These are phyloP conservation scores for Scolopax bukidnonensis DNA, from an alignment of 2,797 vertebrate genomes.

Conservation along the genomic window DNA sequence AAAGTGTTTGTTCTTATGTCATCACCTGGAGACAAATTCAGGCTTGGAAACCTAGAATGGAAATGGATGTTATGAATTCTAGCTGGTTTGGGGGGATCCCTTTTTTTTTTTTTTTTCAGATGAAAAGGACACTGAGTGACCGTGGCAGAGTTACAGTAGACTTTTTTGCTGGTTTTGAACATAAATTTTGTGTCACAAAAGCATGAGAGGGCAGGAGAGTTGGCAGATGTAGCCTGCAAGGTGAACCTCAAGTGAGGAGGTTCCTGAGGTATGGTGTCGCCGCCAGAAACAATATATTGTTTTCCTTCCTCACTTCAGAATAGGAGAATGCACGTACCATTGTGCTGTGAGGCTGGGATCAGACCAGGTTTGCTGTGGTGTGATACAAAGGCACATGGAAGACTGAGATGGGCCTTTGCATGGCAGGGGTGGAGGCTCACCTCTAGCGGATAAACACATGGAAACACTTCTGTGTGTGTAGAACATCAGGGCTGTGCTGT, in stretches of 20 bases:
- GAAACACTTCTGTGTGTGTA: not conserved
- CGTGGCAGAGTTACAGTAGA: not conserved
- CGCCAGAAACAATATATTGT: not conserved
- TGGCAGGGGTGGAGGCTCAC: rapidly evolving
- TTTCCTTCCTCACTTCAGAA: not conserved
- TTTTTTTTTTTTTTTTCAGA: not conserved
- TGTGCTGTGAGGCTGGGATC: not conserved
- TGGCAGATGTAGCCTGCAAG: not conserved
- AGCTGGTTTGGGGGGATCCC: not conserved
- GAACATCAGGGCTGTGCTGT: not conserved
- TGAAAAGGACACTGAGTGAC: not conserved
- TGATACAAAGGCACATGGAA: not conserved
- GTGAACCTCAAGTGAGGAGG: rapidly evolving
- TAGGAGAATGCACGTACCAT: rapidly evolving
- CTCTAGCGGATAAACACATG: not conserved
- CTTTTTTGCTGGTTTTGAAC: not conserved
- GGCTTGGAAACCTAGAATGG: not conserved
- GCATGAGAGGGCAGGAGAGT: rapidly evolving
- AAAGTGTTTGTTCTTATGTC: not conserved
- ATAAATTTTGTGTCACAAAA: not conserved
- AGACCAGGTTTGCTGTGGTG: not conserved
- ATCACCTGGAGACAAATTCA: not conserved
- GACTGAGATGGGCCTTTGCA: not conserved
- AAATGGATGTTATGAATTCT: not conserved
- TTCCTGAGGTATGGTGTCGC: not conserved